Conservation (phyloP, 2,113 vertebrate species). For the Procavia capensis region DNA sequence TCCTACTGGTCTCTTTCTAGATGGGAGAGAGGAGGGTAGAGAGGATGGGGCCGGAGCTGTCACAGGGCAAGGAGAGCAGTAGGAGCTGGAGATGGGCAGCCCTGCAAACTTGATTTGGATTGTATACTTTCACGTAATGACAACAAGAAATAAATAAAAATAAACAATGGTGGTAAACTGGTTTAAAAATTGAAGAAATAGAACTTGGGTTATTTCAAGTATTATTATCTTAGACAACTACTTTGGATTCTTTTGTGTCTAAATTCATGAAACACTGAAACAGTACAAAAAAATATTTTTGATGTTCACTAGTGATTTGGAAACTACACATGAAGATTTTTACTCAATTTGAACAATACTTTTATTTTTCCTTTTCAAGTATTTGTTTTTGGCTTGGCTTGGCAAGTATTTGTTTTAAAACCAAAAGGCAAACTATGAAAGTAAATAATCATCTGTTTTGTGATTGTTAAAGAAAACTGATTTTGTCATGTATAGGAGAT, state of each 20-base stretch:
- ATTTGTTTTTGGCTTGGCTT: too few relatives aligned
- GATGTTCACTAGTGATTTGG: background rate
- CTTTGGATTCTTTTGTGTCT: background rate
- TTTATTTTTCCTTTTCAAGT: background rate
- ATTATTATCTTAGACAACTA: background rate
- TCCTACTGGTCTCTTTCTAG: too few relatives aligned
- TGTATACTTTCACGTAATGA: too few relatives aligned
- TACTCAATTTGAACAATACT: background rate
- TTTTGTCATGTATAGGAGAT: background rate
- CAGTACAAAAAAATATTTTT: background rate
- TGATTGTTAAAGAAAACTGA: background rate
- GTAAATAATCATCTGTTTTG: background rate
- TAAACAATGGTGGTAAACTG: background rate
- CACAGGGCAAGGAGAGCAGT: too few relatives aligned
- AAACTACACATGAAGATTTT: background rate
- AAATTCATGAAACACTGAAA: slow-evolving; percentile 9
- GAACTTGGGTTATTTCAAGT: background rate
- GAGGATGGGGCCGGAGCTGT: too few relatives aligned
- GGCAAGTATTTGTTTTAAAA: slow-evolving; percentile 10
- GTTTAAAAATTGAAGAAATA: background rate
- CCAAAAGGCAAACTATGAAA: background rate
- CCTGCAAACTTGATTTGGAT: too few relatives aligned
- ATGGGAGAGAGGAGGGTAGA: too few relatives aligned
- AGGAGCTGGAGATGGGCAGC: too few relatives aligned
- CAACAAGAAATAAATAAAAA: too few relatives aligned